These are phyloP conservation scores for Saccopteryx leptura DNA, from an alignment of 2,113 vertebrate genomes.

Conservation along the genomic window DNA sequence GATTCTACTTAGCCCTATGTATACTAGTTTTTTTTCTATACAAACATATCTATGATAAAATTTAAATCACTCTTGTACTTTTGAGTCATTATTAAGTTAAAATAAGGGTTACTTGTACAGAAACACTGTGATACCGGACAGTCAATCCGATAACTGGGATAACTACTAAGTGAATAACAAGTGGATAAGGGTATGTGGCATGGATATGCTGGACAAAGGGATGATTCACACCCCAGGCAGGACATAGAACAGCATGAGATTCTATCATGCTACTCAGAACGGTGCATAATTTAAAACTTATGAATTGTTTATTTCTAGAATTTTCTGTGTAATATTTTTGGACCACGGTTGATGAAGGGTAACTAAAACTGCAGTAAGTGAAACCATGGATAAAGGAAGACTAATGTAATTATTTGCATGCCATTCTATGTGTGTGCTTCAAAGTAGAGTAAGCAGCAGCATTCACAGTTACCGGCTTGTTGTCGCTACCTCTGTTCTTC, in stretches of 20 bases:
- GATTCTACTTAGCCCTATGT: background rate
- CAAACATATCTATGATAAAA: background rate
- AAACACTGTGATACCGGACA: background rate
- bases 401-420: background rate
- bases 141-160: background rate
- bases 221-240: background rate
- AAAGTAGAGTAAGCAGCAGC: background rate
- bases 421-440: conserved; percentile 34
- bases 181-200: background rate
- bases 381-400: background rate
- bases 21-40: background rate
- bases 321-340: background rate
- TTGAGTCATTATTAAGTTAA: background rate
- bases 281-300: background rate
- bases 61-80: background rate
- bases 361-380: background rate
- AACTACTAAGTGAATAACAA: background rate
- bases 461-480: background rate
- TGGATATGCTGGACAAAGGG: background rate
- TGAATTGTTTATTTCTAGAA: background rate
- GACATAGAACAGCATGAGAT: background rate
- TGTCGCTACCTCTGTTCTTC: background rate
- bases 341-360: background rate
- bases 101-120: background rate
- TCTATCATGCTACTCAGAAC: background rate